Base-by-base conservation (phyloP, 2,797 vertebrate species). In the Scomberomorus guttatus region DNA sequence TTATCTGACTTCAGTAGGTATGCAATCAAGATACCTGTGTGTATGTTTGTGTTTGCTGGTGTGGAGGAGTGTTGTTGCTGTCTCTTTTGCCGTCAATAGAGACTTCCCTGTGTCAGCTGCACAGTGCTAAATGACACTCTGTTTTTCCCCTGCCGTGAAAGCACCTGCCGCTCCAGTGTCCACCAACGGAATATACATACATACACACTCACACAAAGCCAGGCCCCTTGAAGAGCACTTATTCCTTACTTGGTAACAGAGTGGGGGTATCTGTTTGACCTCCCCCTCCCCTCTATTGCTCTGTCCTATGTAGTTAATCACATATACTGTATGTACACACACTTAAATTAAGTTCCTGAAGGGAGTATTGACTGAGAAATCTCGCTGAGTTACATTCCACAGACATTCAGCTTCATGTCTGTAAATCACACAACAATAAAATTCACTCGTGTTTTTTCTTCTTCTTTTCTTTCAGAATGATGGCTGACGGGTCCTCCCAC, bases 141-240 rank as follows among this genome's bases (percentile, higher is more conserved):
- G 88, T 93, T 90, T 80, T 83, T 85, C 78, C 75, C 83, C 73
- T 81, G 81, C 84, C 58, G 79, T 88, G 89, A 89, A 86, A 90
- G 91, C 94, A 95, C 94, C 94, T 96, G 94, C 93, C 90, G 90
- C 87, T 91, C 90, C 84, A 92, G 89, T 86, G 89, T 91, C 86
- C 89, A 81, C 70, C 60, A 87, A 90, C 75, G 67, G 84, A 94
- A 60, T 56, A 77, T 13, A 68, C 0, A 90, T 65, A 77, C 83
- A 70, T 72, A 77, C 72, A 64, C 62, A 64, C n/a, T n/a, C 61
- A 70, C 75, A 71, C 60, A 73, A 37, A 70, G 29, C 39, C 75
- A 76, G 76, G 71, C 67, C 24, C 50, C 57, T 84, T 71, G 75
- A 82, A 90, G 78, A 91, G 84, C 69, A 77, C 77, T 72, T 87